Evolutionary conservation across 2,113 vertebrate genomes (phyloP), one percentile per base, ranked within the genome.

Genomic region (Leptocoma aspasia): DNA sequence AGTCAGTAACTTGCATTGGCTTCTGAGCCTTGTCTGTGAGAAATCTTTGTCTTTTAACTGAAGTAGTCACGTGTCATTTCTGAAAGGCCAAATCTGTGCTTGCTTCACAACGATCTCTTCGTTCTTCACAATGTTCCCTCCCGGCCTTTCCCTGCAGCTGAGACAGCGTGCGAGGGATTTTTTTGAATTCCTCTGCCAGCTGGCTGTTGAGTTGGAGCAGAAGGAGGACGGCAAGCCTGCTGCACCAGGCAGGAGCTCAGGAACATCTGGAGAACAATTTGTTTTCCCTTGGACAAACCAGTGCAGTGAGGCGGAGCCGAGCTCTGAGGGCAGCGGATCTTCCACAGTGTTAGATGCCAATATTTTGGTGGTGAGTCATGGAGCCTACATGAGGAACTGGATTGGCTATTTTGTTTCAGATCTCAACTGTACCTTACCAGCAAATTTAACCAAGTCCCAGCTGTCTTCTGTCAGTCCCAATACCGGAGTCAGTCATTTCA

Each of bases 401-500:
- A 80, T 99, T 35, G 96, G 86, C 82, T 99, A 99, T 97, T 98
- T 99, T 18, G 96, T 99, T 78, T 98, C 98, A 42, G 98, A 99
- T 80, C 97, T 99, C 18, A 85, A 93, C 57, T 99, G 99, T 86
- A 90, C 94, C 49, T 96, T 99, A 57, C 99, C 99, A 16, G 59
- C 90, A 5, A 80, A 97, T 35, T 81, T 97, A 69, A 98, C 98
- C 94, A 97, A 97, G 94, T 98, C 98, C 1, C 98, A 99, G 47
- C 70, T 99, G 53, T 97, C 97, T 19, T 98, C 98, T 6, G 98
- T 99, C 27, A 99, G 98, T 90, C 98, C 99, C 42, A 99, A 99
- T 90, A 99, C 99, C 0, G 99, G 99, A 75, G 97, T 99, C 81
- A 98, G 98, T 78, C 97, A 99, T 95, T 99, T 99, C n/a, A 23